Percentiles rank a stretch among this genome's conserved stretches.
Conservation (phyloP, 2,113 vertebrate species). For the Triplophysa dalaica region DNA sequence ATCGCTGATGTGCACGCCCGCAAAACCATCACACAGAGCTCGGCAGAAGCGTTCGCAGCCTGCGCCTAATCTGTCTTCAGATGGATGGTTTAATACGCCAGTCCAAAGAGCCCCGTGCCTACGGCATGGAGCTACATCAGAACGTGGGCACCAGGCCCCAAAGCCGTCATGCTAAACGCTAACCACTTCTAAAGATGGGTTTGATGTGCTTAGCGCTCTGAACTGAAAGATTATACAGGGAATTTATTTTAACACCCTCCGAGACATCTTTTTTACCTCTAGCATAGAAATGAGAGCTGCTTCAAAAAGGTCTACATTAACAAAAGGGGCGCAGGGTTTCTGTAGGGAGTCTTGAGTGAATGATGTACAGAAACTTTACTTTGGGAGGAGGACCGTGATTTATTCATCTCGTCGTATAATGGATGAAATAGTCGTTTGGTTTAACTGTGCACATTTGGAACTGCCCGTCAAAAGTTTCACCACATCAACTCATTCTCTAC, state of each 20-base stretch:
- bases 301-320: conserved; percentile 38
- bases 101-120: conserved; percentile 24
- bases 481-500: neutral
- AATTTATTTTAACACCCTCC: conserved; percentile 29
- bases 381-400: neutral
- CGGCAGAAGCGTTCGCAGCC: neutral
- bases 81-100: conserved; percentile 12
- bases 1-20: neutral
- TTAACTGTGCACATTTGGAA: no score
- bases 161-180: conserved; percentile 12
- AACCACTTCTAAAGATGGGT: conserved; percentile 37
- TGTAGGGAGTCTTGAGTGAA: neutral
- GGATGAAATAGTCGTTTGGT: neutral
- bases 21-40: conserved; percentile 32
- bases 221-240: conserved; percentile 20
- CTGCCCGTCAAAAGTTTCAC: neutral
- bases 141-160: conserved; percentile 6
- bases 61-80: conserved; percentile 44
- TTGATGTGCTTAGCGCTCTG: conserved; percentile 29
- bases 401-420: neutral
- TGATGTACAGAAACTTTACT: neutral
- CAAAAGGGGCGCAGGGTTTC: neutral
- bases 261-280: conserved; percentile 23
- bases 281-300: conserved; percentile 15
- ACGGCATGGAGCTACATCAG: conserved; percentile 9